phyloP scores from a whole-genome alignment of 1,140 invertebrate genomes.

The Phenacoccus solenopsis region DNA sequence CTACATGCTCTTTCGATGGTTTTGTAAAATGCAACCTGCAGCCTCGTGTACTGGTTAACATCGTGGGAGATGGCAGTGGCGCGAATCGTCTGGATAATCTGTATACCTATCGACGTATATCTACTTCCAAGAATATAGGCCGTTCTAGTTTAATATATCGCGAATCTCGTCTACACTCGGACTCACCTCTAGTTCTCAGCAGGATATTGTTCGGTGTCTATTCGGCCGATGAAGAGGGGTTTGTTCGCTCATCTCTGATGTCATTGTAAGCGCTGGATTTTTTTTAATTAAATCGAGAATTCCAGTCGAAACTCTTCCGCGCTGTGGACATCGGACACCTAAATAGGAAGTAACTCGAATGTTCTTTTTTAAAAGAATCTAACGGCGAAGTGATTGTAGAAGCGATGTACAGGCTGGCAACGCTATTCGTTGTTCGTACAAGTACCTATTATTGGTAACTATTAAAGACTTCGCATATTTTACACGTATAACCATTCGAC shows the following conservation, averaged over 20 bases:
- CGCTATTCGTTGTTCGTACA: too few species aligned
- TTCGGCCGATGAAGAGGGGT: not conserved
- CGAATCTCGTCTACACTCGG: not conserved
- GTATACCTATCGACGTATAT: too few species aligned
- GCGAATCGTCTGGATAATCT: not conserved
- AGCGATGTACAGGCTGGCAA: too few species aligned
- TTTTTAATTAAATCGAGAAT: not conserved
- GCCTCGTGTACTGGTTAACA: too few species aligned
- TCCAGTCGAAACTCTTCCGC: not conserved
- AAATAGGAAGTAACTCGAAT: too few species aligned
- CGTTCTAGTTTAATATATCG: not conserved
- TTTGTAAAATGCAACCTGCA: not conserved
- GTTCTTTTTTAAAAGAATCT: too few species aligned
- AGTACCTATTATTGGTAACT: too few species aligned
- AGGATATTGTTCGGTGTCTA: not conserved
- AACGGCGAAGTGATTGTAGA: too few species aligned
- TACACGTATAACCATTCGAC: too few species aligned
- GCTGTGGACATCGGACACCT: not conserved
- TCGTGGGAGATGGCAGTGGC: not conserved
- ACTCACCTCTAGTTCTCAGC: not conserved
- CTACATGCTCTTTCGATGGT: not conserved
- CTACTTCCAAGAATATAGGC: not conserved
- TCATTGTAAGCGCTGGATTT: not conserved
- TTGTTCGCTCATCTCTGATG: not conserved
- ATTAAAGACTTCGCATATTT: too few species aligned